These are phyloP conservation scores for Ditula angustiorana DNA, from an alignment of 2,888 invertebrate genomes.

Conservation along the genomic window DNA sequence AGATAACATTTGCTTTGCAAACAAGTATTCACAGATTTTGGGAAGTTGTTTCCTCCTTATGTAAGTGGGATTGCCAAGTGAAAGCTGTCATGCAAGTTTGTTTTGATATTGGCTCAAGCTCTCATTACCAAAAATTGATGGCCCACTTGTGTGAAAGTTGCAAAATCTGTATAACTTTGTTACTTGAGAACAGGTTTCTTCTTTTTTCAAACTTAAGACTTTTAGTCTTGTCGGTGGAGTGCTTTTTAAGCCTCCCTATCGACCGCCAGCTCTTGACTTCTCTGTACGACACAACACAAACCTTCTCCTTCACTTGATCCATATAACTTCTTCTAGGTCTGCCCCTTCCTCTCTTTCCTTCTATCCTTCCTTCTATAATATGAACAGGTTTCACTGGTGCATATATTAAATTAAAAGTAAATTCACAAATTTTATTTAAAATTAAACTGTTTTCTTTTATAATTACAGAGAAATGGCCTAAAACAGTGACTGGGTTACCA, in stretches of 20 bases:
- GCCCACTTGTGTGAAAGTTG: conserved; percentile 37
- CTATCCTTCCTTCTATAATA: too few relatives aligned
- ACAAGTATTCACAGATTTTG: conserved; percentile 58
- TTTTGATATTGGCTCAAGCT: conserved; percentile 64
- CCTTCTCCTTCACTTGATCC: too few relatives aligned
- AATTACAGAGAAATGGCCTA: conserved; percentile 95
- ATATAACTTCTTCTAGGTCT: too few relatives aligned
- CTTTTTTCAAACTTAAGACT: too few relatives aligned
- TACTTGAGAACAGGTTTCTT: conserved; percentile 18
- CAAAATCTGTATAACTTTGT: conserved; percentile 9
- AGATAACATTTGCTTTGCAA: conserved; percentile 52
- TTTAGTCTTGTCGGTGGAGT: too few relatives aligned
- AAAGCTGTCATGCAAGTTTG: conserved; percentile 80
- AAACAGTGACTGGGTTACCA: conserved; percentile 96
- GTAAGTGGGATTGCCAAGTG: conserved; percentile 58
- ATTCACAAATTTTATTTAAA: not conserved
- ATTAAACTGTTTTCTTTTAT: conserved; percentile 22
- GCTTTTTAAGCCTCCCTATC: too few relatives aligned
- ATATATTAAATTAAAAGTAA: not conserved
- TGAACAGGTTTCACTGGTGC: conserved; percentile 14
- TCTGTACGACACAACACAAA: too few relatives aligned
- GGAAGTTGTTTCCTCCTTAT: conserved; percentile 60
- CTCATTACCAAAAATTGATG: conserved; percentile 59
- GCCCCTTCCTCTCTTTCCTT: too few relatives aligned
- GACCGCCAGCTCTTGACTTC: too few relatives aligned